Evolutionary conservation across 2,888 invertebrate species (phyloP).

Genomic region (Agrochola lychnidis): DNA sequence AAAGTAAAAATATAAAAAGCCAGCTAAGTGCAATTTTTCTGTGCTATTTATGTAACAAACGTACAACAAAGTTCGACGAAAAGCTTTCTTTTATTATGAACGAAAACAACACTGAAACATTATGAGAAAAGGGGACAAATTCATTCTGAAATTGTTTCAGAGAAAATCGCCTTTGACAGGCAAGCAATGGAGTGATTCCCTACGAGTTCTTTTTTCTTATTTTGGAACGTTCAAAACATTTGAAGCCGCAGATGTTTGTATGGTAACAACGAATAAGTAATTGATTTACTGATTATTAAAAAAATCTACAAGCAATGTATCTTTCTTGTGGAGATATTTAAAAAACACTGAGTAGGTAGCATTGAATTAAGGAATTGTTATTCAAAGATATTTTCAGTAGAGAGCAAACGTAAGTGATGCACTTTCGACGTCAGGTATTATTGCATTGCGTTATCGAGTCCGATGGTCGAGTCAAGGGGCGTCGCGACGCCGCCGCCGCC

Average conservation of each 20-base stretch:
- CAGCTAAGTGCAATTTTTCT: conserved; percentile 30
- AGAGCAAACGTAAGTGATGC: conserved; percentile 68
- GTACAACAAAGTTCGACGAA: conserved; percentile 9
- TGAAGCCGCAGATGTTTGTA: neutral
- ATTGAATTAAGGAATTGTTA: conserved; percentile 3
- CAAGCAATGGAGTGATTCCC: conserved; percentile 26
- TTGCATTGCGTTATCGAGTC: conserved; percentile 82
- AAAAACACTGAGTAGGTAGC: neutral
- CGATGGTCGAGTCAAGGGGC: conserved; percentile 74
- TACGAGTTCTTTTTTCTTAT: conserved; percentile 9
- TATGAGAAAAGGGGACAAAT: conserved; percentile 26
- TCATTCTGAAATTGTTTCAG: conserved; percentile 20
- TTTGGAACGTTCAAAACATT: conserved; percentile 7
- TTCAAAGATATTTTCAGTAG: conserved; percentile 46
- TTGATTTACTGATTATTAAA: conserved; percentile 1
- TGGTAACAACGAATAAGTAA: neutral
- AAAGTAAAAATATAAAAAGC: conserved; percentile 29
- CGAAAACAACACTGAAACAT: conserved; percentile 3
- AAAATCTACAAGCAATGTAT: neutral
- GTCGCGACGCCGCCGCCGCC: conserved; percentile 66
- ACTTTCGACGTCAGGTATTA: conserved; percentile 78
- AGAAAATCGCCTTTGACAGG: conserved; percentile 16
- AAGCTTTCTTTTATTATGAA: conserved; percentile 13
- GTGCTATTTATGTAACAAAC: conserved; percentile 8
- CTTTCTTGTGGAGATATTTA: neutral